Conservation (phyloP, 2,797 vertebrate species). For the Sphenopsis melanotis region DNA sequence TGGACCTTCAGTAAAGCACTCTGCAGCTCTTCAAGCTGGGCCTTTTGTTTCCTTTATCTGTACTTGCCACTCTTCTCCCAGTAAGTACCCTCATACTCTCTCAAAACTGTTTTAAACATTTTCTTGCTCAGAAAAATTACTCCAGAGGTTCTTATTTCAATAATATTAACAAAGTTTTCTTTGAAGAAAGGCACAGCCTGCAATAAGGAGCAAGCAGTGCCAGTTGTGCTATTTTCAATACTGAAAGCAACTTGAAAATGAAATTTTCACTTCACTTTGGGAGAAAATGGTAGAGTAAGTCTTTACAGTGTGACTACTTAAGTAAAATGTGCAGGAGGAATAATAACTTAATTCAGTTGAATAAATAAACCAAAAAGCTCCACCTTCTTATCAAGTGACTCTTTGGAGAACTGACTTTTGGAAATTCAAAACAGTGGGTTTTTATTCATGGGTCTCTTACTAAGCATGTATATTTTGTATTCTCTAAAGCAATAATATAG, state of each 20-base stretch:
- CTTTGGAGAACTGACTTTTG: neutral
- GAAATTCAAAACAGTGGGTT: neutral
- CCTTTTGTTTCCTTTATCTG: neutral
- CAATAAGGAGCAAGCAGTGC: neutral
- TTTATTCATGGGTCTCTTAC: neutral
- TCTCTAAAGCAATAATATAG: neutral
- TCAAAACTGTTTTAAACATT: neutral
- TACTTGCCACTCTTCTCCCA: neutral
- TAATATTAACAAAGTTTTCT: neutral
- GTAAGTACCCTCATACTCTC: neutral
- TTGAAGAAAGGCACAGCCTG: neutral
- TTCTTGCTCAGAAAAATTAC: neutral
- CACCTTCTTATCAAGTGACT: neutral
- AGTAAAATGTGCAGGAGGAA: neutral
- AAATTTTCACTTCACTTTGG: neutral
- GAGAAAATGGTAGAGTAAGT: neutral
- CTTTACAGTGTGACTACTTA: neutral
- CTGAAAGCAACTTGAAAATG: neutral
- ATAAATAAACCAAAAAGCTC: neutral
- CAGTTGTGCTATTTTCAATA: neutral
- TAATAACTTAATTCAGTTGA: neutral
- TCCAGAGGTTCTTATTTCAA: neutral
- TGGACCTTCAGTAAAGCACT: neutral
- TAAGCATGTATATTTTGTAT: neutral
- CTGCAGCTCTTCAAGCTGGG: neutral